Percentiles rank a stretch among this genome's conserved stretches.
phyloP scores from a whole-genome alignment of 2,113 vertebrate genomes.

The Pardalotus punctatus region DNA sequence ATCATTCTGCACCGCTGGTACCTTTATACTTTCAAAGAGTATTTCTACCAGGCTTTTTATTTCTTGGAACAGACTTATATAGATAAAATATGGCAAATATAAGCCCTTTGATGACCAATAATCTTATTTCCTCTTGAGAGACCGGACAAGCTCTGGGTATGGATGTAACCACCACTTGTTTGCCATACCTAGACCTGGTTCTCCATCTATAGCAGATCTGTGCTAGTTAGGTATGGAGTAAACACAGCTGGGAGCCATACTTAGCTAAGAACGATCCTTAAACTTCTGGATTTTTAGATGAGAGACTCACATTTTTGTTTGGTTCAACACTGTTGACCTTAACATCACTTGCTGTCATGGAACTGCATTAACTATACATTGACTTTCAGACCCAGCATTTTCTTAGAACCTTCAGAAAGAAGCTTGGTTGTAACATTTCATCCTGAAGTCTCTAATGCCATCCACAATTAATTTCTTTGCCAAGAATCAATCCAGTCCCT shows the following conservation, averaged over 20 bases:
- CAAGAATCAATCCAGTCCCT: neutral
- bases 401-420: neutral
- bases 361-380: neutral
- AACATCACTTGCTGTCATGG: neutral
- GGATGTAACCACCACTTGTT: neutral
- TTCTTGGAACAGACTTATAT: neutral
- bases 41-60: neutral
- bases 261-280: neutral
- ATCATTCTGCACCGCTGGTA: neutral
- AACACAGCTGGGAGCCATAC: neutral
- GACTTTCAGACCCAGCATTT: slow-evolving; percentile 4
- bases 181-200: neutral
- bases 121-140: neutral
- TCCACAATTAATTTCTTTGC: neutral
- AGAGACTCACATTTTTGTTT: neutral
- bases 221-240: neutral
- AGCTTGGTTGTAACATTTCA: neutral
- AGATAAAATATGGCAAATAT: neutral
- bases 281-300: neutral
- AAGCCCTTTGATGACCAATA: neutral
- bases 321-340: neutral
- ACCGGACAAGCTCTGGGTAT: neutral
- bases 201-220: neutral
- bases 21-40: neutral
- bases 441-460: neutral